Evolutionary conservation across 2,797 vertebrate species (phyloP).

Genomic region (Nasua narica): DNA sequence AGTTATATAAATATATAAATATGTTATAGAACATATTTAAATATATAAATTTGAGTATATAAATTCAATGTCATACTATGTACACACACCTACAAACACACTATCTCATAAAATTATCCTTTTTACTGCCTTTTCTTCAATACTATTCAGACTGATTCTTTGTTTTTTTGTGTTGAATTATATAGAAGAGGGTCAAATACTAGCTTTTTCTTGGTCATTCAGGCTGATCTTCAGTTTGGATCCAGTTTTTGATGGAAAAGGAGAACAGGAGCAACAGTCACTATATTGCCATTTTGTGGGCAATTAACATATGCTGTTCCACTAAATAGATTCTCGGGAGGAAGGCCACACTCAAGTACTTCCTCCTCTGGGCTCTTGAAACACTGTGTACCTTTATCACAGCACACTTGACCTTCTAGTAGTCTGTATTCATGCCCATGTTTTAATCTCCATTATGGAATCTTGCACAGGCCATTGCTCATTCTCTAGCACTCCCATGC

Average conservation of each 20-base stretch:
- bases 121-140: background rate
- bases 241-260: constrained; percentile 4
- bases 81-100: background rate
- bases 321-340: background rate
- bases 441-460: background rate
- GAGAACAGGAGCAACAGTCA: background rate
- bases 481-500: background rate
- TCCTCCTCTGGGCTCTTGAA: background rate
- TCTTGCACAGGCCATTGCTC: background rate
- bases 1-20: background rate
- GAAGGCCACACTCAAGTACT: background rate
- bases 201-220: background rate
- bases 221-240: background rate
- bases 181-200: background rate
- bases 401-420: background rate
- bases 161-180: background rate
- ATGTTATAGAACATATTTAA: background rate
- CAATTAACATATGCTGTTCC: background rate
- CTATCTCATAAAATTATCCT: background rate
- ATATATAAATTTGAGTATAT: background rate
- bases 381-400: background rate
- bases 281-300: background rate
- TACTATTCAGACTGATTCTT: background rate
- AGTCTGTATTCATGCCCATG: background rate
- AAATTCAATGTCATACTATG: background rate